Conservation (phyloP, 2,888 invertebrate species). For the Pristionchus japonicus region DNA sequence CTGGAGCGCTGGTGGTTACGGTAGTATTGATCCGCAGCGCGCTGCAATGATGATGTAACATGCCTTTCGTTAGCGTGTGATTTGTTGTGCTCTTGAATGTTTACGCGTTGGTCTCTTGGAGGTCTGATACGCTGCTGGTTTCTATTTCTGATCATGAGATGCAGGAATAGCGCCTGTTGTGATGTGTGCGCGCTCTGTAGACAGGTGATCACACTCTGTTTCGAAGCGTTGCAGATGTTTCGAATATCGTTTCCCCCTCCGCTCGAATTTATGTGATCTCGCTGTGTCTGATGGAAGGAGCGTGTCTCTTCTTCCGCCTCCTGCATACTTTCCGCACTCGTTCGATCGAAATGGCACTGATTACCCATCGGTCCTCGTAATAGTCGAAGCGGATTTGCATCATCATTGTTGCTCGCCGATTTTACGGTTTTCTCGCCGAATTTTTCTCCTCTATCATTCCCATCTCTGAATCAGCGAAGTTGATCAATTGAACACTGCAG, state of each 20-base stretch:
- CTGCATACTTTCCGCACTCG: not conserved
- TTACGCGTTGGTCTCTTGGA: too few species aligned
- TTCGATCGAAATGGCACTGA: not conserved
- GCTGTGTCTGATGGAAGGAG: not conserved
- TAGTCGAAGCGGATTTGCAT: not conserved
- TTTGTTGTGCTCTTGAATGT: not conserved
- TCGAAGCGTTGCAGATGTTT: not conserved
- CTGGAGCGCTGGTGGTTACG: not conserved
- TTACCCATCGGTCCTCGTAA: not conserved
- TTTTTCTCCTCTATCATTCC: not conserved
- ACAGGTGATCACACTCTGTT: not conserved
- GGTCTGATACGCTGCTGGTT: too few species aligned
- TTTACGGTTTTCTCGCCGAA: not conserved
- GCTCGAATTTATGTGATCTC: not conserved
- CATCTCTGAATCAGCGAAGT: not conserved
- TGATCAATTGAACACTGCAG: constrained; percentile 25
- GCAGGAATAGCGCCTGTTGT: not conserved
- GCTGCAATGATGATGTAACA: not conserved
- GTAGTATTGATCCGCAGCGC: not conserved
- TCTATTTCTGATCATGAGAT: not conserved
- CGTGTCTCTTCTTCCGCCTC: not conserved
- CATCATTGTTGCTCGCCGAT: not conserved
- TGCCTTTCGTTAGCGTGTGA: not conserved
- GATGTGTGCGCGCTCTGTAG: not conserved
- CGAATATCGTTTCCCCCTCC: not conserved